Percentiles rank a stretch among this genome's conserved stretches.
These are phyloP conservation scores for Theretra japonica DNA, from an alignment of 2,888 invertebrate genomes.

Conservation along the genomic window DNA sequence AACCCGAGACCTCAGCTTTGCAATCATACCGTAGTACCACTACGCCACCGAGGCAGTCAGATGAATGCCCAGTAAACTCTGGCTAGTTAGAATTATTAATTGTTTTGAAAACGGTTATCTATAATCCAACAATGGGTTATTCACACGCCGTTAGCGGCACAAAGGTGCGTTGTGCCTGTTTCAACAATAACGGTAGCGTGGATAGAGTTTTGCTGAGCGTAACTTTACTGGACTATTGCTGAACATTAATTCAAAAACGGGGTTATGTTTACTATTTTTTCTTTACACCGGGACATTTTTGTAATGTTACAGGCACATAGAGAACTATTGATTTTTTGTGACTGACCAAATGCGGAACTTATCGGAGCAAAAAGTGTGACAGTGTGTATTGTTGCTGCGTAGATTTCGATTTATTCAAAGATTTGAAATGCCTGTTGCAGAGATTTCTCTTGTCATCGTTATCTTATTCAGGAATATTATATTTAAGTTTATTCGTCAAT, in stretches of 20 bases:
- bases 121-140: constrained; percentile 25
- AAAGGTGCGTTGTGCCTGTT: constrained; percentile 26
- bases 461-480: background rate
- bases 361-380: no score
- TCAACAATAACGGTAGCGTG: constrained; percentile 15
- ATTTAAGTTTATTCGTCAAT: background rate
- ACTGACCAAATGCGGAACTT: no score
- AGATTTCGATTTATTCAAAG: no score
- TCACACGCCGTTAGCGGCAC: constrained; percentile 25
- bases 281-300: background rate
- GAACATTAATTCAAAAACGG: background rate
- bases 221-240: constrained; percentile 11
- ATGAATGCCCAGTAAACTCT: background rate
- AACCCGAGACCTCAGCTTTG: no score
- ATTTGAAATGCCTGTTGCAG: no score
- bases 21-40: no score
- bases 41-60: no score
- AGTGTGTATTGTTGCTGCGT: no score
- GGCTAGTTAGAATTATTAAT: constrained; percentile 24
- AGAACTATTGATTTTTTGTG: no score
- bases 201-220: background rate
- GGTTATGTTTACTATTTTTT: background rate
- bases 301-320: background rate
- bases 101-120: constrained; percentile 23
- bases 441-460: background rate